Evolutionary conservation across 2,113 vertebrate species (phyloP).

Genomic region (Herpetotheres cachinnans): DNA sequence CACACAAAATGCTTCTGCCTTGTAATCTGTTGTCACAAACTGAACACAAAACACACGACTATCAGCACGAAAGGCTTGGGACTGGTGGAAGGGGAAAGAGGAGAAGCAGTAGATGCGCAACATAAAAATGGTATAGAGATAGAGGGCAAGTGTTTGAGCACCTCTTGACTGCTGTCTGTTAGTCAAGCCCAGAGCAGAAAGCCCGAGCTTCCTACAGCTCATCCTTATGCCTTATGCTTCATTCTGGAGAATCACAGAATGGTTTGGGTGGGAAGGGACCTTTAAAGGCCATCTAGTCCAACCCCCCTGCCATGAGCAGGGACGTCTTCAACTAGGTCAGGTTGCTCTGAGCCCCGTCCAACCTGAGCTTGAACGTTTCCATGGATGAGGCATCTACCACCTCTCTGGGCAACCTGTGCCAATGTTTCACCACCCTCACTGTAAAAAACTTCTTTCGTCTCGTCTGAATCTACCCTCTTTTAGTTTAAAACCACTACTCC

Average conservation of each 20-base stretch:
- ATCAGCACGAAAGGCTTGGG: neutral
- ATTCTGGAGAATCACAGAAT: neutral
- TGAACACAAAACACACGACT: neutral
- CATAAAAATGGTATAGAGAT: neutral
- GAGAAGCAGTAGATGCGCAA: neutral
- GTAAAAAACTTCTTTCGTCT: neutral
- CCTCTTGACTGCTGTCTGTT: neutral
- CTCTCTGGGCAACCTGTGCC: neutral
- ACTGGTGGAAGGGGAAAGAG: neutral
- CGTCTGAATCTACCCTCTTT: neutral
- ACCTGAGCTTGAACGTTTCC: rapidly evolving
- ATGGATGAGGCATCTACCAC: neutral
- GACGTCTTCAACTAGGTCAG: neutral
- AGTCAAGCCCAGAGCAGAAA: neutral
- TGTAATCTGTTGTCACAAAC: slow-evolving; percentile 1
- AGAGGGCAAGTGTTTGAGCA: neutral
- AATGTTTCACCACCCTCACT: neutral
- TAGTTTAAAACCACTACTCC: neutral
- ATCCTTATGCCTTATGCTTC: neutral
- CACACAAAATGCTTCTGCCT: neutral
- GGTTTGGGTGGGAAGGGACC: neutral
- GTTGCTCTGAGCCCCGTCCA: neutral
- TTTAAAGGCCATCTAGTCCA: neutral
- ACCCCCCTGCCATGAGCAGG: rapidly evolving
- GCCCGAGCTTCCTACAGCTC: neutral